Conservation (phyloP, 2,888 invertebrate genomes). For the Vanessa cardui region DNA sequence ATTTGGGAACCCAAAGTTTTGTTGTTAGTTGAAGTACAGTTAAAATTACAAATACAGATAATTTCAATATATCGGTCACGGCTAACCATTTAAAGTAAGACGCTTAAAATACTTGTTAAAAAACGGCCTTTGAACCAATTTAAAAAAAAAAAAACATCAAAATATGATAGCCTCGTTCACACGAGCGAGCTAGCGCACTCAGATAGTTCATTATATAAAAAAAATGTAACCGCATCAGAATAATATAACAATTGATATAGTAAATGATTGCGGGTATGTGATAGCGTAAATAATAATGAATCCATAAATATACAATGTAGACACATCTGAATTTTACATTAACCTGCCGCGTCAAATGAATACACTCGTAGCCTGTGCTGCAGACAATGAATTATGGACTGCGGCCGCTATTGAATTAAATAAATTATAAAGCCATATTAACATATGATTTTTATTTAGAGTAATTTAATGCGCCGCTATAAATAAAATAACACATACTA, state of each 20-base stretch:
- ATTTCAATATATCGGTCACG: too few species aligned
- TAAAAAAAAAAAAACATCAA: neutral
- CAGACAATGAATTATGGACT: conserved; percentile 40
- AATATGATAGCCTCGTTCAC: neutral
- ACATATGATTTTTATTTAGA: neutral
- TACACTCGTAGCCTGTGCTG: conserved; percentile 35
- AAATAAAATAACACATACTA: neutral
- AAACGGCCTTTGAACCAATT: too few species aligned
- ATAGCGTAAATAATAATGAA: conserved; percentile 49
- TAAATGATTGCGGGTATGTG: conserved; percentile 45
- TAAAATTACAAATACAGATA: too few species aligned
- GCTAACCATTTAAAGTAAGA: too few species aligned
- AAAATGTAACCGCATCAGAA: conserved; percentile 11
- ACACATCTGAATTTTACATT: conserved; percentile 48
- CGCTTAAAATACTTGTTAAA: too few species aligned
- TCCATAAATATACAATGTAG: conserved; percentile 46
- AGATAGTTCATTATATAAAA: conserved; percentile 16
- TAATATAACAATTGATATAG: conserved; percentile 33
- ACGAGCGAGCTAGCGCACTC: neutral
- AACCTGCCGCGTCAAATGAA: conserved; percentile 42
- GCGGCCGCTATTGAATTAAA: conserved; percentile 38
- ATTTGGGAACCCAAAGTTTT: too few species aligned
- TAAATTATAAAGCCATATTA: conserved; percentile 21
- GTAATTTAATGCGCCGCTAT: neutral
- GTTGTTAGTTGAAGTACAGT: too few species aligned